Conservation (phyloP, 2,797 vertebrate genomes). For the Odontamblyopus lacepedii region DNA sequence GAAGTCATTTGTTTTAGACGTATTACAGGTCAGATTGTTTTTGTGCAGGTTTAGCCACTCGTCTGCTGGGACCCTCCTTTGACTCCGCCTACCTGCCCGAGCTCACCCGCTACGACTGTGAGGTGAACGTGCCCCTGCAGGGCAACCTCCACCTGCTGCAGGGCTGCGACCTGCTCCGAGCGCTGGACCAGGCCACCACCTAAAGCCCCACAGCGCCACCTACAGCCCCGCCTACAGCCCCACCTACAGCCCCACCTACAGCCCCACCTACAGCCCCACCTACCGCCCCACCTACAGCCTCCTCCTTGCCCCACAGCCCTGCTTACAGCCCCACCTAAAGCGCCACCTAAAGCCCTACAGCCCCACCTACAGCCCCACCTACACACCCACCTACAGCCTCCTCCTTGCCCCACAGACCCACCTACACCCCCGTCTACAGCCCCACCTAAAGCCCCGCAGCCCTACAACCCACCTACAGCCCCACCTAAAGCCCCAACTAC, state of each 20-base stretch:
- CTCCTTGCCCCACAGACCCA: no score
- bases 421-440: no score
- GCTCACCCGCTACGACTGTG: conserved; percentile 97
- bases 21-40: neutral
- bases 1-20: neutral
- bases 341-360: conserved; percentile 74
- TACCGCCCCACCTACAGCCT: no score
- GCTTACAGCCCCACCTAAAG: no score
- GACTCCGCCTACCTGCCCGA: conserved; percentile 88
- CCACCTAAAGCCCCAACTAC: no score
- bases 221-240: no score
- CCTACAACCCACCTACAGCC: conserved; percentile 68
- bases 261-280: neutral
- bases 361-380: no score
- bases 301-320: no score
- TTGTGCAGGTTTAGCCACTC: conserved; percentile 83
- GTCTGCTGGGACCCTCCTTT: conserved; percentile 86
- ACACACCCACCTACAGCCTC: no score
- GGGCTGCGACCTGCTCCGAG: conserved; percentile 92
- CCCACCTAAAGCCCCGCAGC: conserved; percentile 39
- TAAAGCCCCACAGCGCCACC: conserved; percentile 60
- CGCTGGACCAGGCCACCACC: conserved; percentile 91
- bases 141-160: conserved; percentile 92
- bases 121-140: conserved; percentile 93
- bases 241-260: no score